Base-by-base conservation (phyloP, 2,888 invertebrate species). In the Tachina lurida region DNA sequence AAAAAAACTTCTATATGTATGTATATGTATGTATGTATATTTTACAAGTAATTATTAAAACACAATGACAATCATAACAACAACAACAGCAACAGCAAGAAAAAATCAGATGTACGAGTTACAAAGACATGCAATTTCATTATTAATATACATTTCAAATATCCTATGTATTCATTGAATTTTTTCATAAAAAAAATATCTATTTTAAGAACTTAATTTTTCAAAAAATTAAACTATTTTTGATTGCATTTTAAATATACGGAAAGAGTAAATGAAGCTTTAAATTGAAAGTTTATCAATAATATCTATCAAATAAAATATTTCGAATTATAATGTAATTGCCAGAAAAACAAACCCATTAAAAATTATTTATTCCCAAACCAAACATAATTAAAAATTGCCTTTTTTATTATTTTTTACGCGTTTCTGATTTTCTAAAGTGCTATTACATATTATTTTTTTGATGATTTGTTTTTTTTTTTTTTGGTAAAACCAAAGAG, bases 101-200 rank as follows among this genome's bases (percentile, higher is more conserved):
- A 43, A 13, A 75, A 39, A 39, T 39, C 63, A 31, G 17, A 77
- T 52, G 58, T 63, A 31, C 31, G 31, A 31, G 31, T 7, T 31
- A 41, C 15, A 71, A 70, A 84, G 63, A 63, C 84, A 87, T 84
- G 87, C 85, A 80, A 85, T 83, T 52, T 71, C 73, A 73, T 76
- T 71, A 70, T 71, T 75, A 74, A 54, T 10, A 15, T 22, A 8
- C 19, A 68, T 41, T 41, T 39, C 15, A 22, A 15, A 54, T 45
- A 31, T n/a, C n/a, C n/a, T 31, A 70, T 63, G 43, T 68, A 70
- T 62, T 68, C 17, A 76, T n/a, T 73, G 7, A 31, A 31, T 74
- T 73, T 83, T 80, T 75, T 75, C 68, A 84, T 54, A 82, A 73
- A 84, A 71, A 84, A 74, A 79, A 79, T 41, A 13, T 62, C 73